A percentile compares a stretch with the other conserved stretches of the same genome.
Conservation (phyloP, 2,888 invertebrate species). For the Norana najaformis region DNA sequence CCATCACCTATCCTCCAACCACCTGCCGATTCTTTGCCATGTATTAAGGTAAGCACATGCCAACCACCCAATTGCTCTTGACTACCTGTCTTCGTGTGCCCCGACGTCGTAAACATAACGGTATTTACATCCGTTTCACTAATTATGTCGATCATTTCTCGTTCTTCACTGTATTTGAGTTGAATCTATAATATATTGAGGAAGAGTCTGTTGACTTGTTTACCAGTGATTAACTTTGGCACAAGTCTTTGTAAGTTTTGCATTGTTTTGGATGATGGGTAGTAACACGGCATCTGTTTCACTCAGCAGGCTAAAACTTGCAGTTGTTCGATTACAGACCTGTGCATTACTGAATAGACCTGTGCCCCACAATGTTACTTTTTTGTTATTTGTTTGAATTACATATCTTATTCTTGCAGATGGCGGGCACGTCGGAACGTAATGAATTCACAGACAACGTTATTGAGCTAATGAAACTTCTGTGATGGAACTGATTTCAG, state of each 20-base stretch:
- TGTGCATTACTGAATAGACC: neutral
- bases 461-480: constrained; percentile 9
- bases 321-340: neutral
- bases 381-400: neutral
- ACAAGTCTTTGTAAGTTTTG: too few species aligned
- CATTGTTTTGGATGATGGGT: too few species aligned
- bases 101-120: too few species aligned
- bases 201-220: too few species aligned
- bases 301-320: too few species aligned
- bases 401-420: constrained; percentile 15
- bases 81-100: too few species aligned
- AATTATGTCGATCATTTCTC: too few species aligned
- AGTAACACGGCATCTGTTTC: too few species aligned
- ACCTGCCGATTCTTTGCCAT: constrained; percentile 20
- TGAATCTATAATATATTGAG: too few species aligned
- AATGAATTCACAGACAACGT: constrained; percentile 33
- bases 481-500: neutral
- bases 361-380: neutral
- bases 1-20: constrained; percentile 33
- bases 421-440: constrained; percentile 26
- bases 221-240: too few species aligned
- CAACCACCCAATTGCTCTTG: neutral
- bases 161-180: too few species aligned
- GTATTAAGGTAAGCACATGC: neutral
- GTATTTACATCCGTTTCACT: too few species aligned